Percentiles rank a stretch among this genome's conserved stretches.
Conservation (phyloP, 2,888 invertebrate genomes). For the Acrobasis consociella region DNA sequence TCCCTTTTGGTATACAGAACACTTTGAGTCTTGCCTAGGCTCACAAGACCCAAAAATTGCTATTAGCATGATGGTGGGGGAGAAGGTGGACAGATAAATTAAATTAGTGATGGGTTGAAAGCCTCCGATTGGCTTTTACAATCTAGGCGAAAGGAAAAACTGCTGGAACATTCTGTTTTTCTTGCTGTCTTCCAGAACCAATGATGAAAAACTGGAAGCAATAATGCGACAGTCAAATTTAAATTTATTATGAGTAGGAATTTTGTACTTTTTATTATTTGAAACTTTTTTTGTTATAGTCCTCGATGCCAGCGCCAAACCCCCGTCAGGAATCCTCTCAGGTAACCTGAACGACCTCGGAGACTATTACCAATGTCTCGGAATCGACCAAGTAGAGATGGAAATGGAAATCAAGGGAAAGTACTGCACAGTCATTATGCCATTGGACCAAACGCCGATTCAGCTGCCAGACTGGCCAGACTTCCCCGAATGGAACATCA, state of each 20-base stretch:
- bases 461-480: conserved; percentile 32
- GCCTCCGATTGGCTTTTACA: no score
- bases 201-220: no score
- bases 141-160: no score
- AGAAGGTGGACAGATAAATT: no score
- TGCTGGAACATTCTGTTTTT: no score
- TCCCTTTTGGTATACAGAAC: no score
- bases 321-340: conserved; percentile 60
- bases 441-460: conserved; percentile 41
- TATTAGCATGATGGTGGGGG: no score
- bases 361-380: conserved; percentile 59
- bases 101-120: no score
- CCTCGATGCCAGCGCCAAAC: conserved; percentile 65
- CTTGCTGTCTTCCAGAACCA: no score
- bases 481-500: conserved; percentile 26
- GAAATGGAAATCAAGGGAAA: conserved; percentile 62
- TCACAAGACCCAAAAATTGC: no score
- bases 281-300: conserved; percentile 48
- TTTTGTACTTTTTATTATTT: neutral
- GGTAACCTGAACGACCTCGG: conserved; percentile 69
- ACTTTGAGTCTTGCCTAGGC: no score
- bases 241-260: neutral
- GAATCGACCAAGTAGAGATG: conserved; percentile 39
- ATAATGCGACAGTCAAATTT: neutral
- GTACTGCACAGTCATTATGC: conserved; percentile 59